Conservation (phyloP, 2,113 vertebrate species). For the Galemys pyrenaicus region DNA sequence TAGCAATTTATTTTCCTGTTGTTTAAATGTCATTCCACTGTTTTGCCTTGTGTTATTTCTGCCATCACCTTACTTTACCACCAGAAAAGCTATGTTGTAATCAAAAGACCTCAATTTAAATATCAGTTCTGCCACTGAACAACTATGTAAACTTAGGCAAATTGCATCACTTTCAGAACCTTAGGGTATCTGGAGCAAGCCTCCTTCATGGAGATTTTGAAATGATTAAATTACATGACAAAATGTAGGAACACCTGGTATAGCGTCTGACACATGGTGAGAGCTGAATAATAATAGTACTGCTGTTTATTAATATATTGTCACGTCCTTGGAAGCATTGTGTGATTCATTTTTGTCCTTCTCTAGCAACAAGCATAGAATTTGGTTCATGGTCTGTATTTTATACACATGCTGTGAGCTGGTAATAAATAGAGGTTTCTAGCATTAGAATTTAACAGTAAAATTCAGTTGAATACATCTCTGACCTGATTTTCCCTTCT, state of each 20-base stretch:
- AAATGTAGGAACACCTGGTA: background rate
- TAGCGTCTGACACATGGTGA: background rate
- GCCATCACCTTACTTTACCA: background rate
- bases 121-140: background rate
- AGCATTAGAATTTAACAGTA: background rate
- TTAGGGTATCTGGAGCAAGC: background rate
- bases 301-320: background rate
- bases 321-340: background rate
- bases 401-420: background rate
- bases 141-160: background rate
- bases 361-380: background rate
- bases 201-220: background rate
- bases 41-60: background rate
- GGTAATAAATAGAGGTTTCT: background rate
- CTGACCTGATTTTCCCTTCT: background rate
- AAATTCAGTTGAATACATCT: conserved; percentile 3
- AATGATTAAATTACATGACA: background rate
- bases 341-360: background rate
- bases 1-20: background rate
- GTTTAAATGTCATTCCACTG: background rate
- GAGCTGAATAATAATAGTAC: background rate
- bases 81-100: background rate
- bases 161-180: background rate
- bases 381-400: background rate
- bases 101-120: background rate